phyloP scores from a whole-genome alignment of 2,113 vertebrate species.

The Sylvia atricapilla region DNA sequence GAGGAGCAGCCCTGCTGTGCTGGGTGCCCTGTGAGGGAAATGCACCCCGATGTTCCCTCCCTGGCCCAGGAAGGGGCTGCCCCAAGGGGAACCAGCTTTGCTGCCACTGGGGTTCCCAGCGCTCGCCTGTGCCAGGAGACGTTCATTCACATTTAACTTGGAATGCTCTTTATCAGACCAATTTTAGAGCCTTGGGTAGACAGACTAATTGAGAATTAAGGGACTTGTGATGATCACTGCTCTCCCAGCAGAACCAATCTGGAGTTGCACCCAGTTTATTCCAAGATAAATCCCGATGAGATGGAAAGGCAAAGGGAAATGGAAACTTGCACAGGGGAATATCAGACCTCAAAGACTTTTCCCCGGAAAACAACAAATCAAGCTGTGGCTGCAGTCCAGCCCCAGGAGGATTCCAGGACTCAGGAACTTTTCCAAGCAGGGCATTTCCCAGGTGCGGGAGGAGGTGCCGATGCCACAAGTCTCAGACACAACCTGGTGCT shows the following conservation, averaged over 20 bases:
- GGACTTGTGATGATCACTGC: not conserved
- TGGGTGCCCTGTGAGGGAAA: rapidly evolving
- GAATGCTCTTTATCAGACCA: not conserved
- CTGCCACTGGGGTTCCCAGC: not conserved
- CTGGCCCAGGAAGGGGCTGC: not conserved
- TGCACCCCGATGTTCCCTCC: not conserved
- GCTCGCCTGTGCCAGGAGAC: not conserved
- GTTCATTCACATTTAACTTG: constrained; percentile 27
- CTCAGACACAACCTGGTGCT: rapidly evolving
- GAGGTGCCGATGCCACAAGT: rapidly evolving
- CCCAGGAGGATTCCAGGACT: not conserved
- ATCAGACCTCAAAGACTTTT: not conserved
- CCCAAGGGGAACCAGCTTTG: not conserved
- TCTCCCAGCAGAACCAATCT: not conserved
- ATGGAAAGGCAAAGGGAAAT: not conserved
- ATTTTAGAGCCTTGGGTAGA: not conserved
- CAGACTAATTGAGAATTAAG: constrained; percentile 31
- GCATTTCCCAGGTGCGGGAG: not conserved
- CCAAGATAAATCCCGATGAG: not conserved
- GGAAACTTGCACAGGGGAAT: not conserved
- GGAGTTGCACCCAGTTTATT: not conserved
- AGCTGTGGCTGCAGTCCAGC: not conserved
- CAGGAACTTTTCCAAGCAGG: not conserved
- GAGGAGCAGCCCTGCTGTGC: not conserved
- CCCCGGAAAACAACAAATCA: not conserved